Percentiles rank a stretch among this genome's conserved stretches.
phyloP scores from a whole-genome alignment of 2,888 invertebrate species.

The Chamaedrilus cognettii region DNA sequence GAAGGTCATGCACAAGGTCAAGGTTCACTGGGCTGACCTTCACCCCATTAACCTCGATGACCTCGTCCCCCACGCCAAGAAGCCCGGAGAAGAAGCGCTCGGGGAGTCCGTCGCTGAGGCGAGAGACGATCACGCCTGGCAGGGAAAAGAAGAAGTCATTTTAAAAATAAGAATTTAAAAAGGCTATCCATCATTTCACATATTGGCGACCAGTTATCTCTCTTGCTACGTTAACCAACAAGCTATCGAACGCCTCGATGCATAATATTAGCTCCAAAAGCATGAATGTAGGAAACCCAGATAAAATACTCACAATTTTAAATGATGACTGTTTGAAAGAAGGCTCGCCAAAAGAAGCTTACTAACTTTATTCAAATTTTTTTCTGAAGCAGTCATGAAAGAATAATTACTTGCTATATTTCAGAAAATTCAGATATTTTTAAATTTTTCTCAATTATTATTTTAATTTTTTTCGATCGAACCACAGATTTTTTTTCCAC shows the following conservation, averaged over 20 bases:
- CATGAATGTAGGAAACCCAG: background rate
- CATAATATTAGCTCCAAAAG: no score
- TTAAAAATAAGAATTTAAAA: slow-evolving; percentile 1
- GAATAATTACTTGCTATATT: no score
- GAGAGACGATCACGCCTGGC: slow-evolving; percentile 54
- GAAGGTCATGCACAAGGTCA: slow-evolving; percentile 52
- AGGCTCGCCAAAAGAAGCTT: no score
- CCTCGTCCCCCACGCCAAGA: slow-evolving; percentile 55
- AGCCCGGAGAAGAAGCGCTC: slow-evolving; percentile 53
- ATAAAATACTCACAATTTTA: background rate
- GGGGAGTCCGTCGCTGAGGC: slow-evolving; percentile 49
- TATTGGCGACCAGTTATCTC: background rate
- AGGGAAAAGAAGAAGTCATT: background rate
- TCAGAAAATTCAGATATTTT: no score
- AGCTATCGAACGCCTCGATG: no score
- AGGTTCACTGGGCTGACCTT: slow-evolving; percentile 46
- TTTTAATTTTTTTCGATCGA: no score
- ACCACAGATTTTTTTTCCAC: no score
- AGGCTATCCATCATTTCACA: background rate
- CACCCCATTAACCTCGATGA: slow-evolving; percentile 52
- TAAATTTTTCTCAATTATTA: no score
- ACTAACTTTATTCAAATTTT: background rate
- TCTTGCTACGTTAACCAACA: no score
- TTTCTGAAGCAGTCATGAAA: background rate
- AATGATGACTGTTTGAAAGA: no score